These are phyloP conservation scores for Cephus cinctus DNA, from an alignment of 1,140 invertebrate species.

Conservation along the genomic window DNA sequence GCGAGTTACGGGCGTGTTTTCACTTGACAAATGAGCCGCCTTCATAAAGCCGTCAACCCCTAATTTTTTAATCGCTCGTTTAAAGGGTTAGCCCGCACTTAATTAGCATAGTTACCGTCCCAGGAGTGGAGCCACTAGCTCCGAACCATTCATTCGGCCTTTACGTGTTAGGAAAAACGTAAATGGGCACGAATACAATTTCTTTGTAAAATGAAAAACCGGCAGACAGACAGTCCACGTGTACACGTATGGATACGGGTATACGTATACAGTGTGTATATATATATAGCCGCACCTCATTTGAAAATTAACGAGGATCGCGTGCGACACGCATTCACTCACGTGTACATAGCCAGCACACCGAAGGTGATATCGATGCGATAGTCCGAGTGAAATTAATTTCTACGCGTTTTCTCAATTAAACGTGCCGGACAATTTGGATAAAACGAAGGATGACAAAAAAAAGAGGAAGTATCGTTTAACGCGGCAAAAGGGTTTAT, in stretches of 20 bases:
- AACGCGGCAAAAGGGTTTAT: slow-evolving; percentile 6
- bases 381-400: not conserved
- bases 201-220: too few relatives aligned
- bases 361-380: slow-evolving; percentile 15
- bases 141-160: too few relatives aligned
- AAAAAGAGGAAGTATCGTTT: slow-evolving; percentile 21
- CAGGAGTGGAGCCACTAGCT: not conserved
- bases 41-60: slow-evolving; percentile 5
- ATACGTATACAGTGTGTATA: too few relatives aligned
- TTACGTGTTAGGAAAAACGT: too few relatives aligned
- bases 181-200: too few relatives aligned
- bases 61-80: slow-evolving; percentile 30
- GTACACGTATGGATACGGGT: not conserved
- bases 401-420: too few relatives aligned
- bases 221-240: not conserved
- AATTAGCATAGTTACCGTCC: slow-evolving; percentile 21
- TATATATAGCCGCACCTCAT: slow-evolving; percentile 36
- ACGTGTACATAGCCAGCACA: slow-evolving; percentile 16
- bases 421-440: too few relatives aligned
- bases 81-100: slow-evolving; percentile 32
- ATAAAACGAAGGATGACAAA: slow-evolving; percentile 8
- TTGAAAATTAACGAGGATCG: slow-evolving; percentile 27
- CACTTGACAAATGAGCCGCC: slow-evolving; percentile 9
- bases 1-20: too few relatives aligned
- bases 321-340: slow-evolving; percentile 31